Base-by-base conservation (phyloP, 2,888 invertebrate genomes). In the Galeopsomyia nigrocyanea region DNA sequence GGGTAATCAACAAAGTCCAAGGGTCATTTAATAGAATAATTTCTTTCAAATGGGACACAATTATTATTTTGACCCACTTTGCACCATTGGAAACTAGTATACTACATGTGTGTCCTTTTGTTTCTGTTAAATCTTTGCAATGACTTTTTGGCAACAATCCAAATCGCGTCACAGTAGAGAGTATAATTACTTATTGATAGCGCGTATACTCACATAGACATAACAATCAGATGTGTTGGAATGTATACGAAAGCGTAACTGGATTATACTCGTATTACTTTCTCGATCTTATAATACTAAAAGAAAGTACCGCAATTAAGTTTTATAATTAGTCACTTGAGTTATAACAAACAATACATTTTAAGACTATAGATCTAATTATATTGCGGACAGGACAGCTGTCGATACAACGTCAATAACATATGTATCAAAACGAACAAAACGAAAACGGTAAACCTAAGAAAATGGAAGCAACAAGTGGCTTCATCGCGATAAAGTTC, bases 381-480 rank as follows among this genome's bases (percentile, higher is more conserved):
- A 26, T 26, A 26, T 5, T 26, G 26, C 5, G 26, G 2, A 5
- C 26, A 5, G 13, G 13, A n/a, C 47, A 16, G 13, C 19, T 51
- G 3, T 21, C 14, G 17, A 22, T 31, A 16, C 31, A 47, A 65
- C 10, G 39, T 39, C 39, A 13, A 39, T 39, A 39, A 56, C 22
- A 56, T n/a, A 47, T 13, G 39, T 53, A 51, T 39, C 14, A 55
- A 65, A 53, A 63, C 21, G 13, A 63, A 39, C 14, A 31, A 46
- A 16, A 31, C 31, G 31, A 31, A 46, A 39, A 64, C 53, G 46
- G 17, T 53, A 47, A 19, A 55, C n/a, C 21, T 46, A 55, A 3
- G 22, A 47, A 65, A 65, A 22, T 14, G 46, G 58, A 26, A 61
- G 60, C 60, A 68, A 68, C 68, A 61, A 61, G 68, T 68, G 22